Conservation (phyloP, 2,113 vertebrate genomes). For the Alethe diademata region DNA sequence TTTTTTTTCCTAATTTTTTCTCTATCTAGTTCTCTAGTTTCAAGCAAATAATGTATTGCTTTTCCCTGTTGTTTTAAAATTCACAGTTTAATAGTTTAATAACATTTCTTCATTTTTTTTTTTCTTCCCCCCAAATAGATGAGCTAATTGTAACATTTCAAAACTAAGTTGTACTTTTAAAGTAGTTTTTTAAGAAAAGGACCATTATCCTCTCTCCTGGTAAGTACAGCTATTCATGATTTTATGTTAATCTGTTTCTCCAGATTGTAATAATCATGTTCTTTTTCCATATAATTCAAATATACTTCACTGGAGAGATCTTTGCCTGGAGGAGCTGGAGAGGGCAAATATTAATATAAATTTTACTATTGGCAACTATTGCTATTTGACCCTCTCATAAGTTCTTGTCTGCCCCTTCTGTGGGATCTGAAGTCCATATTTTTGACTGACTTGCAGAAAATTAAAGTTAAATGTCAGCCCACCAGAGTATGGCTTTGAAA, state of each 20-base stretch:
- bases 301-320: background rate
- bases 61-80: background rate
- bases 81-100: background rate
- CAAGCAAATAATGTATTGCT: background rate
- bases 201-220: background rate
- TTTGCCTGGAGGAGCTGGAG: background rate
- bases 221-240: background rate
- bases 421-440: background rate
- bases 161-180: background rate
- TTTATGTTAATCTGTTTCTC: conserved; percentile 2
- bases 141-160: background rate
- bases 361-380: background rate
- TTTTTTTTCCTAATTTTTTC: rapidly evolving
- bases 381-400: background rate
- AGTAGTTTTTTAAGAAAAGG: background rate
- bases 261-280: background rate
- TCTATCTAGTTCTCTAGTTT: rapidly evolving
- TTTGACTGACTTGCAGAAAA: background rate
- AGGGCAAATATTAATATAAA: background rate
- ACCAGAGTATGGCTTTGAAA: background rate
- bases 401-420: background rate
- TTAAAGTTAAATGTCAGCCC: background rate
- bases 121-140: background rate
- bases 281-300: background rate
- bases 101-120: background rate